A percentile compares a stretch with the other conserved stretches of the same genome.
phyloP scores from a whole-genome alignment of 2,113 vertebrate genomes.

The Mirounga angustirostris region DNA sequence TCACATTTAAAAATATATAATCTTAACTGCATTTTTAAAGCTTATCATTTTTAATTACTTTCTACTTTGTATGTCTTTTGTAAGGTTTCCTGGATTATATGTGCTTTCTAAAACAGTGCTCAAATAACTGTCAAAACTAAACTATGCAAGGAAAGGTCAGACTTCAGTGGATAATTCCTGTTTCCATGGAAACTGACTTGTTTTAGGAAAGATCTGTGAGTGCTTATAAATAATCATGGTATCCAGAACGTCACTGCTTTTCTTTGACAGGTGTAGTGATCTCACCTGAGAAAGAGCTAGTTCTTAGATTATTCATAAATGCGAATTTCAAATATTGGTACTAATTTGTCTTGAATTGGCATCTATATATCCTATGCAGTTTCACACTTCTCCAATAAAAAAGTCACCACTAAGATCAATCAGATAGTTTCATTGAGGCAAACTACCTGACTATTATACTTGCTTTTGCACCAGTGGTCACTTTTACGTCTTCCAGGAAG shows the following conservation, averaged over 20 bases:
- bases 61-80: not conserved
- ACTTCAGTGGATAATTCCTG: constrained; percentile 62
- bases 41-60: constrained; percentile 48
- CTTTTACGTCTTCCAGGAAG: not conserved
- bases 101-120: constrained; percentile 66
- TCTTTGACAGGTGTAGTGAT: constrained; percentile 24
- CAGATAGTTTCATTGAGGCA: not conserved
- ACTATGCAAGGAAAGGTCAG: constrained; percentile 72
- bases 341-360: not conserved
- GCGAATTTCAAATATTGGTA: constrained; percentile 4
- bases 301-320: not conserved
- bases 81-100: not conserved
- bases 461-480: not conserved
- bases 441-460: not conserved
- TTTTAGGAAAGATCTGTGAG: constrained; percentile 53
- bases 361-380: not conserved
- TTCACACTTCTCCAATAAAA: not conserved
- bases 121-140: constrained; percentile 65
- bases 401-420: not conserved
- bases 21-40: constrained; percentile 15
- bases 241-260: constrained; percentile 33
- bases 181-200: constrained; percentile 74
- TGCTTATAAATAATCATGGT: constrained; percentile 66
- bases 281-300: not conserved
- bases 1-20: not conserved